Evolutionary conservation across 2,797 vertebrate genomes (phyloP), one percentile per base, ranked within the genome.

Genomic region (Rhyacichthys aspro): DNA sequence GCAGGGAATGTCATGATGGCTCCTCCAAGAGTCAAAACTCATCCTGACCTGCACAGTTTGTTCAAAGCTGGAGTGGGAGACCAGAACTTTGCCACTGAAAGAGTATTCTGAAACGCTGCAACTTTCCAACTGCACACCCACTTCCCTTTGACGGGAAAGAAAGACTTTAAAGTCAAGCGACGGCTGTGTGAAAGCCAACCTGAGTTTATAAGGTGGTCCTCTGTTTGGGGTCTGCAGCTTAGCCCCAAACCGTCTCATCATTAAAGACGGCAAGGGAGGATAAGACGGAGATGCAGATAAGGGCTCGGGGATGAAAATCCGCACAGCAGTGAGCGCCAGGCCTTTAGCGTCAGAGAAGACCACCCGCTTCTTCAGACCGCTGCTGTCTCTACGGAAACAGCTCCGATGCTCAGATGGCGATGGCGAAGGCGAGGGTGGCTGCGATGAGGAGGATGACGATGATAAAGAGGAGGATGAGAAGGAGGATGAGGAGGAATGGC

Each of bases 311-410:
- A 87, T 83, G 47, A 94, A 94, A 12, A 91, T 70, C 34, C 79
- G 89, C n/a, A 93, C 90, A 0, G 86, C 88, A 0, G 92, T 90
- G 19, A 96, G 87, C 0, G 93, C 71, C n/a, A 94, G 48, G 14
- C 95, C 93, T 56, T 82, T 91, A 7, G 84, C 66, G 9, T 95
- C 95, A 0, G 95, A 94, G 16, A 96, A 95, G n/a, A 93, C 89
- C 0, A 94, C 94, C 0, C 55, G 87, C 70, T 95, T 96, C 69
- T 91, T 80, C 8, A n/a, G 41, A 1, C 55, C 47, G 10, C 61
- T 56, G 53, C 33, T 16, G 18, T 71, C 43, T 19, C 49, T 80
- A 45, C 67, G 85, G 53, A 92, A 72, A 36, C 52, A 71, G 67
- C 88, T 86, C 33, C 66, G 79, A 17, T 72, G 0, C 18, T 39